Conservation (phyloP, 92 coral and sea anemone species). For the Zoanthus gigantus region DNA sequence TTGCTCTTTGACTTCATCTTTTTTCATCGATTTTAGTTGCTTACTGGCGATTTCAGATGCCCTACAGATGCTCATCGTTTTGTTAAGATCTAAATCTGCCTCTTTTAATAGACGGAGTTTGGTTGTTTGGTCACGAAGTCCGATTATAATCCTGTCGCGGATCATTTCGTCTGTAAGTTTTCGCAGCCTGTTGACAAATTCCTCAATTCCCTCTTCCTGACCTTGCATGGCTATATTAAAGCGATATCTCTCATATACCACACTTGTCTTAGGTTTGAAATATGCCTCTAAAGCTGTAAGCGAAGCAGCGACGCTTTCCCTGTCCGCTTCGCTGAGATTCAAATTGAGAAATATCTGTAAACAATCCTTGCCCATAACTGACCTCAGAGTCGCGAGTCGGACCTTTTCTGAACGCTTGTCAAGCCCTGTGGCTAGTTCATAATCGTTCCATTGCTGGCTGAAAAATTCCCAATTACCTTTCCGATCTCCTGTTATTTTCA, state of each 20-base stretch:
- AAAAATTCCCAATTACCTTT: constrained; percentile 27
- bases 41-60: constrained; percentile 35
- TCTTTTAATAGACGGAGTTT: constrained; percentile 43
- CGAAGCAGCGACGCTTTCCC: constrained; percentile 16
- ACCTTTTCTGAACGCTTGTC: constrained; percentile 36
- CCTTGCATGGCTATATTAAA: constrained; percentile 18
- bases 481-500: constrained; percentile 34
- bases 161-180: constrained; percentile 12
- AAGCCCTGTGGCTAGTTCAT: constrained; percentile 47
- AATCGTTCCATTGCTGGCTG: constrained; percentile 36
- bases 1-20: constrained; percentile 21
- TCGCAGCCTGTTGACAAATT: constrained; percentile 15
- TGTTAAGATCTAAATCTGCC: constrained; percentile 39
- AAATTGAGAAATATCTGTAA: constrained; percentile 17
- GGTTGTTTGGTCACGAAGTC: constrained; percentile 28
- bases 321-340: neutral
- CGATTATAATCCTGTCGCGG: constrained; percentile 37
- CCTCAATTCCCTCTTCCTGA: constrained; percentile 26
- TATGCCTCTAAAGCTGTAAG: constrained; percentile 7
- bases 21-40: constrained; percentile 46
- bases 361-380: constrained; percentile 10
- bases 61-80: constrained; percentile 45
- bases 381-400: constrained; percentile 10
- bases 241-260: neutral
- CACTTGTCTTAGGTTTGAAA: constrained; percentile 6